Conservation (phyloP, 1,140 invertebrate species). For the Globodera rostochiensis region DNA sequence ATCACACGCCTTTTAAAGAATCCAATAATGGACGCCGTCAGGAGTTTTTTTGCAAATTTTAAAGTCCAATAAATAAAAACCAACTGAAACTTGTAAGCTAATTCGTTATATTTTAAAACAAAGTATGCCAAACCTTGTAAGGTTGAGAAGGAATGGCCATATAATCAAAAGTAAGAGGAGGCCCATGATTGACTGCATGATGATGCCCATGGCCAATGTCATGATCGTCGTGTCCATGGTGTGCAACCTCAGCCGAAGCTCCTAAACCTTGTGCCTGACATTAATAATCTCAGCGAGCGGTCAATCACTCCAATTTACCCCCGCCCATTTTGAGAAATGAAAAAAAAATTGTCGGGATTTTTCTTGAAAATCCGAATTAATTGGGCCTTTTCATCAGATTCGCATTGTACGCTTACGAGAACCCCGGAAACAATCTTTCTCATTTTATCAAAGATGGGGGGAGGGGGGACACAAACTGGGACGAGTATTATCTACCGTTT, state of each 20-base stretch:
- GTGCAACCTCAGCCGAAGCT: background rate
- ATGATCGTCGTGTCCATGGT: background rate
- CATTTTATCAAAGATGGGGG: no score
- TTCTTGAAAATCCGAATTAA: background rate
- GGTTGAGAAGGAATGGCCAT: constrained; percentile 15
- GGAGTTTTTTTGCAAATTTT: no score
- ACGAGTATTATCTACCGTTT: no score
- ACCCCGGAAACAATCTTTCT: no score
- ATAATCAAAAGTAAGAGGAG: constrained; percentile 18
- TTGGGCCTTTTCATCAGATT: background rate
- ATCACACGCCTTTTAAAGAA: no score
- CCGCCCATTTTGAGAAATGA: background rate
- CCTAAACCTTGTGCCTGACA: background rate
- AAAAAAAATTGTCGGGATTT: background rate
- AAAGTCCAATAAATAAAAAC: no score
- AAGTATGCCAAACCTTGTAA: constrained; percentile 5
- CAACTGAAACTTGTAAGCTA: no score
- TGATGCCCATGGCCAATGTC: constrained; percentile 1
- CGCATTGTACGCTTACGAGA: no score
- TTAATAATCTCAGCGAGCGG: background rate
- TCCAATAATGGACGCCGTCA: no score
- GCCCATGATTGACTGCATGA: constrained; percentile 11
- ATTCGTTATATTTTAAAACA: background rate
- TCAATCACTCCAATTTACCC: background rate
- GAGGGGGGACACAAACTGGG: no score